Evolutionary conservation across 2,113 vertebrate genomes (phyloP).

Genomic region (Clarias batrachus): DNA sequence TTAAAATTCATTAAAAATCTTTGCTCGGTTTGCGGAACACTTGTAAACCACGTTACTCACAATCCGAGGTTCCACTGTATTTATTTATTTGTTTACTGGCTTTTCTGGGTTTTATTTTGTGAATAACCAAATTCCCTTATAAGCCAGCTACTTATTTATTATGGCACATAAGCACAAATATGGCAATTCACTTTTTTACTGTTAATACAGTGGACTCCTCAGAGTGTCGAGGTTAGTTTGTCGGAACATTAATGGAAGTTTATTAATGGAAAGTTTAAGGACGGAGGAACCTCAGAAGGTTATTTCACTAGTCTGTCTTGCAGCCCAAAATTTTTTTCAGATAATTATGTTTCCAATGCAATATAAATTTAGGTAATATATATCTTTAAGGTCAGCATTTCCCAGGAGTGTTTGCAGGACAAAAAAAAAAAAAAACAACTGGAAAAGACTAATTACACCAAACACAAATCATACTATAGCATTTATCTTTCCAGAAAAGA

Average conservation of each 20-base stretch:
- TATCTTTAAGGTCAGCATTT: background rate
- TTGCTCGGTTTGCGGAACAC: too few species aligned
- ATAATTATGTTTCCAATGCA: background rate
- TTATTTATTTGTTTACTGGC: background rate
- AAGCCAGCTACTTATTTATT: background rate
- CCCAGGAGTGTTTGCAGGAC: background rate
- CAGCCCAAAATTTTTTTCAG: background rate
- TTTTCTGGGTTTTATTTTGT: background rate
- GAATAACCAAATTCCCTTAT: background rate
- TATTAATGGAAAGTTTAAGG: background rate
- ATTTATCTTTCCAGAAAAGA: background rate
- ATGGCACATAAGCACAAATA: background rate
- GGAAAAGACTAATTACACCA: background rate
- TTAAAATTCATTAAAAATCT: too few species aligned
- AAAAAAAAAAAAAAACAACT: background rate
- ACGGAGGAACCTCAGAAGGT: background rate
- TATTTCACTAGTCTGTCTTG: background rate
- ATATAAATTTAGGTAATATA: background rate
- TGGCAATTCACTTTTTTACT: background rate
- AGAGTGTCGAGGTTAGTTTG: background rate
- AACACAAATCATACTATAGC: background rate
- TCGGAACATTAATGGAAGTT: background rate
- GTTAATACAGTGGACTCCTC: background rate
- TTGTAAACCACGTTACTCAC: too few species aligned
- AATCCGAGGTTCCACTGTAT: too few species aligned